These are phyloP conservation scores for Myotis yumanensis DNA, from an alignment of 2,113 vertebrate species.

Conservation along the genomic window DNA sequence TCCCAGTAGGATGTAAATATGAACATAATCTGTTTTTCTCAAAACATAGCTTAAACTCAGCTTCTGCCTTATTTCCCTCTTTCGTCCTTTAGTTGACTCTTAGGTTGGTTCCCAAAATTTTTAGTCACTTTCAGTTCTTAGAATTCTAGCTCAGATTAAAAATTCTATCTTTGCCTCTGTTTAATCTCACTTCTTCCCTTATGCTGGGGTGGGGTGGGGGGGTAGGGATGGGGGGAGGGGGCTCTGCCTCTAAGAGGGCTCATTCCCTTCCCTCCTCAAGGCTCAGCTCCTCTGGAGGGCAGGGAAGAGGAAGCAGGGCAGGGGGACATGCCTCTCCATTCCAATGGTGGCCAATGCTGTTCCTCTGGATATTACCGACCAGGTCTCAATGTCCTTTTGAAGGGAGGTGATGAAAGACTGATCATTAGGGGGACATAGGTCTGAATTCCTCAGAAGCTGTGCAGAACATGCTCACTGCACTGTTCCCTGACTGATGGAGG, in stretches of 20 bases:
- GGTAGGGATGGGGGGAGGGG: fast-evolving
- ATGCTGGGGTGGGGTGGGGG: too few species aligned
- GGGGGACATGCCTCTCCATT: neutral
- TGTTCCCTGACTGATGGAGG: neutral
- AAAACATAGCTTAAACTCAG: neutral
- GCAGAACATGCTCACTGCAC: neutral
- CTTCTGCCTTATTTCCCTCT: neutral
- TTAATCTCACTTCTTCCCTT: neutral
- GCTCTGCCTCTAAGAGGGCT: neutral
- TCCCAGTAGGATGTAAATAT: neutral
- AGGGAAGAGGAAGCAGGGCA: neutral
- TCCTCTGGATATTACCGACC: neutral
- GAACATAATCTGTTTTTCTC: neutral
- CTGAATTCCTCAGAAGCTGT: neutral
- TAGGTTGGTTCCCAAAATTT: neutral
- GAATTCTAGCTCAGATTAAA: neutral
- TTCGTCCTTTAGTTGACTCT: neutral
- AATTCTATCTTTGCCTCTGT: neutral
- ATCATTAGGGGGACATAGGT: neutral
- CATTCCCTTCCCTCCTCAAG: neutral
- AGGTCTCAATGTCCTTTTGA: neutral
- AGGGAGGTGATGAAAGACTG: neutral
- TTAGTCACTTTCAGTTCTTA: neutral
- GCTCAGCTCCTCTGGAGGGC: neutral
- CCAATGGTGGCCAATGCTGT: neutral